phyloP scores from a whole-genome alignment of 2,797 vertebrate genomes.

The Cyprinodon diabolis region DNA sequence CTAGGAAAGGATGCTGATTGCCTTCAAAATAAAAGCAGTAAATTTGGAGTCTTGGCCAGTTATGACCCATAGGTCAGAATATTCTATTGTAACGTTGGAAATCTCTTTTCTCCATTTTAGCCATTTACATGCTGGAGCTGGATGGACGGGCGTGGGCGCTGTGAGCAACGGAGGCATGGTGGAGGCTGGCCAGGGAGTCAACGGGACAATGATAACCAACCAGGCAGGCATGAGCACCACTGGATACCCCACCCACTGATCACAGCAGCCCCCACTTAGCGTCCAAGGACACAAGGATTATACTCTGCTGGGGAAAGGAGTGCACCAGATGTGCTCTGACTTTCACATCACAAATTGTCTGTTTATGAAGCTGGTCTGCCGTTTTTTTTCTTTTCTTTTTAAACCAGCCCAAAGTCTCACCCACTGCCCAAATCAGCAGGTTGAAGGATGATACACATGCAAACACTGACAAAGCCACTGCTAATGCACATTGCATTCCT shows the following conservation, averaged over 20 bases:
- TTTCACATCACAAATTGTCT: constrained; percentile 62
- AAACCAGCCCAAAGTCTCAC: constrained; percentile 57
- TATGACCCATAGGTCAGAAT: too few species aligned
- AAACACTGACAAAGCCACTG: constrained; percentile 52
- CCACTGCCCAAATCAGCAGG: constrained; percentile 66
- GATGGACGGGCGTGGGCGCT: constrained; percentile 86
- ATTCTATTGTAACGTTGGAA: too few species aligned
- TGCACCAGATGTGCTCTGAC: constrained; percentile 52
- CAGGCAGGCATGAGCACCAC: constrained; percentile 90
- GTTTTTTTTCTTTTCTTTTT: constrained; percentile 38
- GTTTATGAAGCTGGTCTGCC: constrained; percentile 59
- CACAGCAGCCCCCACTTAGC: constrained; percentile 36
- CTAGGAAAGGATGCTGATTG: background rate
- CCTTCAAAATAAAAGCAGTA: background rate
- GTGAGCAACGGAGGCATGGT: constrained; percentile 84
- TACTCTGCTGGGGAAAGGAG: constrained; percentile 58
- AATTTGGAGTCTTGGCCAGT: background rate
- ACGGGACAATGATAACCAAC: constrained; percentile 88
- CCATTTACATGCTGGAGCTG: constrained; percentile 87
- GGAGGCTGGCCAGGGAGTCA: constrained; percentile 87
- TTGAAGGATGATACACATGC: constrained; percentile 56
- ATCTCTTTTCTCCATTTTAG: constrained; percentile 46
- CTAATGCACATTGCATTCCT: constrained; percentile 63
- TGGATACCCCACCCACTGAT: constrained; percentile 93
- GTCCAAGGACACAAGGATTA: constrained; percentile 57